Base-by-base conservation (phyloP, 2,888 invertebrate species). In the Latrodectus hesperus region DNA sequence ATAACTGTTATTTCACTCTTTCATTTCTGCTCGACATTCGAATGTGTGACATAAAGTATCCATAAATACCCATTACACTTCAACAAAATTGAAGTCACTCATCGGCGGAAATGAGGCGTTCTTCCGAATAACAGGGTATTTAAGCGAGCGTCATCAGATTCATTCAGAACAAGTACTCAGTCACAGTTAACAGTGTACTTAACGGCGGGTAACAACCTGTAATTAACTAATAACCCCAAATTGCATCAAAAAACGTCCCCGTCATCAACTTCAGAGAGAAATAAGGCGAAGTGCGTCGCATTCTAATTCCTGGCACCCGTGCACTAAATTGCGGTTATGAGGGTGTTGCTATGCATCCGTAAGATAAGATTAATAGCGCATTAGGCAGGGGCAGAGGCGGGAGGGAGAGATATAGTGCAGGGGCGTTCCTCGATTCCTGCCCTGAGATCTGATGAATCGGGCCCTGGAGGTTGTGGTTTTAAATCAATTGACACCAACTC, bases 401-500 rank as follows among this genome's bases (percentile, higher is more conserved):
- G 71, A 73, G 84, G 38, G 75, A 49, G 68, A 51, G 60, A 22
- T 49, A 52, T 52, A 64, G 60, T 22, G 68, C 52, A 68, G 78
- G 67, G 78, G 78, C 78, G 78, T 78, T 78, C 51, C 78, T 78
- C 72, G 16, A 51, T 72, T 72, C 52, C 72, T 72, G 72, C 52
- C 74, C 85, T 52, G 12, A 8, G 77, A 49, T 22, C 79, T 85
- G 85, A 85, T 85, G 85, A 79, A 85, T 85, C 71, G 85, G 68
- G 52, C 85, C 85, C 80, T 72, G n/a, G 85, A 78, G 79, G 74
- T 52, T 53, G 75, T 16, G 51, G 83, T 74, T 80, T 85, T 85
- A 79, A 85, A 84, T 84, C 84, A 84, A 84, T 85, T 85, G 85
- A 85, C 85, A 85, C 70, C 71, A 75, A 65, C 80, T 70, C 51